Percentiles rank a stretch among this genome's conserved stretches.
phyloP scores from a whole-genome alignment of 2,888 invertebrate genomes.

The Myopa tessellatipennis region DNA sequence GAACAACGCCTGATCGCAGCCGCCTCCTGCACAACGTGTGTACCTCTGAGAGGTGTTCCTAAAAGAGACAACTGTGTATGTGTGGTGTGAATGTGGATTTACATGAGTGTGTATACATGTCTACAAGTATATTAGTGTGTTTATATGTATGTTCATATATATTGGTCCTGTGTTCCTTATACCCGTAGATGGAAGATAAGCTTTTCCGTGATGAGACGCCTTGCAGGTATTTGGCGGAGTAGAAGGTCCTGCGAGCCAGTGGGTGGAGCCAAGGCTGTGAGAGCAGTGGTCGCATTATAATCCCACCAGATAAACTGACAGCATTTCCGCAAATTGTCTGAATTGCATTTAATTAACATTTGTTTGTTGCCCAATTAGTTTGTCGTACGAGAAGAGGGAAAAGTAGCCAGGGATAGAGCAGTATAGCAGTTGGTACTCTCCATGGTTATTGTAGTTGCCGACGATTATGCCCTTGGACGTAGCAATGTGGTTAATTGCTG shows the following conservation, averaged over 20 bases:
- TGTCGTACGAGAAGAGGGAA: not conserved
- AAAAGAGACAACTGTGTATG: too few species aligned
- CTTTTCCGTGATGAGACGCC: not conserved
- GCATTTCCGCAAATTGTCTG: conserved; percentile 36
- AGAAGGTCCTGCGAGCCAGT: not conserved
- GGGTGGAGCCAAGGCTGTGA: not conserved
- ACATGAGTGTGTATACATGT: not conserved
- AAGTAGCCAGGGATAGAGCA: not conserved
- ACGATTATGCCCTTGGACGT: not conserved
- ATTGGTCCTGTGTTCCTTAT: too few species aligned
- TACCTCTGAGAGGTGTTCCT: not conserved
- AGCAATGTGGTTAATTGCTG: not conserved
- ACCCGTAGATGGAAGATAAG: too few species aligned
- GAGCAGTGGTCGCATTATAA: not conserved
- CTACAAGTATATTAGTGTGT: too few species aligned
- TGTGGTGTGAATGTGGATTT: not conserved
- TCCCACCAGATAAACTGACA: not conserved
- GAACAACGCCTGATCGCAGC: too few species aligned
- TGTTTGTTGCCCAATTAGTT: conserved; percentile 24
- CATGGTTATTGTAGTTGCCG: too few species aligned
- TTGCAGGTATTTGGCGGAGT: not conserved
- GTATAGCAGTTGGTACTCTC: too few species aligned
- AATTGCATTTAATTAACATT: conserved; percentile 37
- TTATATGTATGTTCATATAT: too few species aligned
- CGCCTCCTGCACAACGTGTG: not conserved